Percentiles rank a stretch among this genome's conserved stretches.
Conservation (phyloP, 1,140 invertebrate genomes). For the Anthonomus grandis region DNA sequence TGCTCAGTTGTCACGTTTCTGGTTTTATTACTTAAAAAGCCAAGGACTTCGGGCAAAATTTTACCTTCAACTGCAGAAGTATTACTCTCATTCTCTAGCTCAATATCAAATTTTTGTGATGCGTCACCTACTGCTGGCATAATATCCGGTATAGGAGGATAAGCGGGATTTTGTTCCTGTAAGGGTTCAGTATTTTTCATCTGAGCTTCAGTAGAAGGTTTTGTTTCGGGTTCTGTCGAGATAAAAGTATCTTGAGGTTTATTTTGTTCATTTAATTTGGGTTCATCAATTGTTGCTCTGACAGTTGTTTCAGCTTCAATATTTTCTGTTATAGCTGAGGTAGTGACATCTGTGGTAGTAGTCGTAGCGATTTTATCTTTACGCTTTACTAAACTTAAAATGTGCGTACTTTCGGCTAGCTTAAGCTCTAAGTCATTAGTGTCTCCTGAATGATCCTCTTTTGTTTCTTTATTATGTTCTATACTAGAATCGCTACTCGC, state of each 20-base stretch:
- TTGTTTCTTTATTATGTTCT: too few relatives aligned
- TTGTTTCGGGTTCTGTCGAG: slow-evolving; percentile 2
- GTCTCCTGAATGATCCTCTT: background rate
- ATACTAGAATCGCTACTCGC: background rate
- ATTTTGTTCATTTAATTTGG: background rate
- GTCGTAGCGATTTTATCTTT: slow-evolving; percentile 5
- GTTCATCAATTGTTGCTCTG: background rate
- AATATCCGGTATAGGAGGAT: slow-evolving; percentile 47
- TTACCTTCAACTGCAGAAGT: slow-evolving; percentile 21
- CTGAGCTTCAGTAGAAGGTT: slow-evolving; percentile 14
- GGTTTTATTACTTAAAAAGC: slow-evolving; percentile 31
- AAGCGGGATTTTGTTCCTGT: slow-evolving; percentile 45
- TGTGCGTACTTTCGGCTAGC: slow-evolving; percentile 33
- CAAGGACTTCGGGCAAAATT: slow-evolving; percentile 37
- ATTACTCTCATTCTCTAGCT: slow-evolving; percentile 11
- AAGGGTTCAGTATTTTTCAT: slow-evolving; percentile 11
- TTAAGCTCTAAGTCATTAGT: slow-evolving; percentile 28
- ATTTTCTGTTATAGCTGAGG: background rate
- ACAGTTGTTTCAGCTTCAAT: slow-evolving; percentile 2
- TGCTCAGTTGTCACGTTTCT: slow-evolving; percentile 22
- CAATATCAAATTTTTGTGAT: slow-evolving; percentile 20
- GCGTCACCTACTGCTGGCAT: slow-evolving; percentile 26
- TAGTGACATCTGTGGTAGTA: slow-evolving; percentile 8
- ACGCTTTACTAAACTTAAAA: slow-evolving; percentile 34
- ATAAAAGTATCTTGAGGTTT: background rate